Evolutionary conservation across 23 tunicate genomes (phyloP).

Genomic region (Corella eumyota): DNA sequence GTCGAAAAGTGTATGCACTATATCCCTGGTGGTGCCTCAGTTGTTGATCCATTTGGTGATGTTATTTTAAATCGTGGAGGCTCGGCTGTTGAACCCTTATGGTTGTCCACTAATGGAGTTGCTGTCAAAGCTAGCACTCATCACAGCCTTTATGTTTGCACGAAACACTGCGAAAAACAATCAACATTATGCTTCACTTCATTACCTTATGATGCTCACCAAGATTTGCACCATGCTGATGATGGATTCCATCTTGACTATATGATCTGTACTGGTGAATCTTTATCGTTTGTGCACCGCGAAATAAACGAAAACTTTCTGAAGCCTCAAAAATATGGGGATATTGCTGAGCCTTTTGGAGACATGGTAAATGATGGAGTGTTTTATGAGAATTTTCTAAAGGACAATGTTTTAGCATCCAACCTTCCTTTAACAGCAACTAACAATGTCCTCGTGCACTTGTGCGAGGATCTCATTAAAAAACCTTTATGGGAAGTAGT

Average conservation of each 20-base stretch:
- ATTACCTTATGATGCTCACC: constrained; percentile 10
- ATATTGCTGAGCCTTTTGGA: constrained; percentile 3
- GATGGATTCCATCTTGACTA: constrained; percentile 25
- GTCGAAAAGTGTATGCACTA: constrained; percentile 7
- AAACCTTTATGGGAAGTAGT: constrained; percentile 60
- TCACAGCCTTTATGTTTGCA: constrained; percentile 17
- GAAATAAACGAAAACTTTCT: constrained; percentile 11
- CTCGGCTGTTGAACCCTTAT: constrained; percentile 44
- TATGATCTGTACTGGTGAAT: constrained; percentile 22
- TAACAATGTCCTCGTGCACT: not conserved
- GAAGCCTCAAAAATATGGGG: constrained; percentile 5
- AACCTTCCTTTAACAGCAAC: not conserved
- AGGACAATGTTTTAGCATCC: not conserved
- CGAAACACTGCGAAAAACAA: constrained; percentile 1
- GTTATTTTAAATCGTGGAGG: constrained; percentile 26
- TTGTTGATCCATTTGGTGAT: constrained; percentile 3
- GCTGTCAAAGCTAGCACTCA: constrained; percentile 28
- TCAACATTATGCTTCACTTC: constrained; percentile 37
- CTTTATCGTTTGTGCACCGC: constrained; percentile 7
- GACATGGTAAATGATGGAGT: constrained; percentile 24
- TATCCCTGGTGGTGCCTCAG: constrained; percentile 30
- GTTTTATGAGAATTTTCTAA: constrained; percentile 6
- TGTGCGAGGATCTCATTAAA: constrained; percentile 15
- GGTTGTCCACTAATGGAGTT: constrained; percentile 41
- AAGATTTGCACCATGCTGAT: constrained; percentile 9